These are phyloP conservation scores for Pitangus sulphuratus DNA, from an alignment of 2,797 vertebrate genomes.

Conservation along the genomic window DNA sequence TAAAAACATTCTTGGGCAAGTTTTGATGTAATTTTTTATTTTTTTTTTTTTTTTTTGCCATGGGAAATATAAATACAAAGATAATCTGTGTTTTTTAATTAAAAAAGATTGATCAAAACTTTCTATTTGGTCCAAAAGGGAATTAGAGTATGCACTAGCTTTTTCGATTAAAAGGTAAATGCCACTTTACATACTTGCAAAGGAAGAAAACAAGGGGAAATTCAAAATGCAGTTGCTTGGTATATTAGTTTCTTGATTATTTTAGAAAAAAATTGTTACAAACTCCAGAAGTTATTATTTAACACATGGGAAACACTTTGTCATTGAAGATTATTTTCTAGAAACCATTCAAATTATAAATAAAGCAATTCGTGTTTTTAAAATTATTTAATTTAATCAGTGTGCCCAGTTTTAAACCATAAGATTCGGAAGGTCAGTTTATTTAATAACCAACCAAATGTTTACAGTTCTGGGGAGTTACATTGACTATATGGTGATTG, in stretches of 20 bases:
- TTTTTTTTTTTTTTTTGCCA: conserved; percentile 19
- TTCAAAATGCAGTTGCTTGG: background rate
- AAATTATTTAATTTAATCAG: background rate
- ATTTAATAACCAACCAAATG: background rate
- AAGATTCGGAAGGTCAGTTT: background rate
- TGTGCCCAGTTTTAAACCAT: background rate
- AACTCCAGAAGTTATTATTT: background rate
- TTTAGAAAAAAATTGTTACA: background rate
- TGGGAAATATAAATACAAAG: conserved; percentile 28
- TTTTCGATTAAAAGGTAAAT: background rate
- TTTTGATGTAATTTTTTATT: background rate
- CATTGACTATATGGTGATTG: background rate
- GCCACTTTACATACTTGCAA: background rate
- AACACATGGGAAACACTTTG: background rate
- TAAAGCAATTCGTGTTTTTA: background rate
- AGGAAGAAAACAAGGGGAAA: background rate
- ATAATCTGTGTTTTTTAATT: conserved; percentile 4
- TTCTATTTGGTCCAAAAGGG: background rate
- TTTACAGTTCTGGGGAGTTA: background rate
- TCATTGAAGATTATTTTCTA: background rate
- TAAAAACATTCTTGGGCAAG: background rate
- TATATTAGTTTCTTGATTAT: background rate
- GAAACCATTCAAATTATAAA: background rate
- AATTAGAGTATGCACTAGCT: background rate
- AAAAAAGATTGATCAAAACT: conserved; percentile 25